phyloP scores from a whole-genome alignment of 2,113 vertebrate genomes.

The Lophius piscatorius region DNA sequence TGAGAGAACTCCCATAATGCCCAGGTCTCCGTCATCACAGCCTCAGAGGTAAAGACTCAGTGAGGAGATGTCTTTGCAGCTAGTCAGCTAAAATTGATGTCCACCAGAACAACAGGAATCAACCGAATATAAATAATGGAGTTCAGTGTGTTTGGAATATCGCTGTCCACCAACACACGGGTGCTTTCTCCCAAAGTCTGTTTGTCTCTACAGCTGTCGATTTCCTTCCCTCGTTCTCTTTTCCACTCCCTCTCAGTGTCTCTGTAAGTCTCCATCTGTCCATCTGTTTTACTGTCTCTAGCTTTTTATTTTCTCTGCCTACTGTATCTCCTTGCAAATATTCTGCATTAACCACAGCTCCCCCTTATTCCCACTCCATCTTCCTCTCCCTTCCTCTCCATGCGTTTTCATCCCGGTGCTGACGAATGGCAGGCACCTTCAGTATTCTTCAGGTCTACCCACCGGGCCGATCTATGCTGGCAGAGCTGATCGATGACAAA shows the following conservation, averaged over 20 bases:
- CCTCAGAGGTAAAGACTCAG: slow-evolving; percentile 41
- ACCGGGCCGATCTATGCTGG: slow-evolving; percentile 45
- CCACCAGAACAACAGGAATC: slow-evolving; percentile 25
- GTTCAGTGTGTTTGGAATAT: neutral
- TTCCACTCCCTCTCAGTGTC: slow-evolving; percentile 20
- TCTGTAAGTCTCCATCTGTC: slow-evolving; percentile 60
- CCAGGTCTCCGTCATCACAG: slow-evolving; percentile 29
- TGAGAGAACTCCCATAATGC: slow-evolving; percentile 35
- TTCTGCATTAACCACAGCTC: slow-evolving; percentile 43
- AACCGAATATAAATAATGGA: slow-evolving; percentile 55
- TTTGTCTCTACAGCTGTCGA: slow-evolving; percentile 46
- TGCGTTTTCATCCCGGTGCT: slow-evolving; percentile 22
- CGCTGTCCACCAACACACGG: slow-evolving; percentile 10
- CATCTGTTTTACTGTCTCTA: slow-evolving; percentile 2
- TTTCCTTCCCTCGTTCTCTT: slow-evolving; percentile 24
- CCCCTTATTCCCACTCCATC: neutral
- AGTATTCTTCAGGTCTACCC: slow-evolving; percentile 60
- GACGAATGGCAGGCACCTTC: slow-evolving; percentile 38
- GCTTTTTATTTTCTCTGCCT: slow-evolving; percentile 17
- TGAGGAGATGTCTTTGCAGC: slow-evolving; percentile 30
- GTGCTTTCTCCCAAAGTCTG: slow-evolving; percentile 18
- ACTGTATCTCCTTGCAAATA: slow-evolving; percentile 53
- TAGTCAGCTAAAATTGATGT: slow-evolving; percentile 59
- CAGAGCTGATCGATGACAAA: slow-evolving; percentile 66
- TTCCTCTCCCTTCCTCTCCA: neutral